A percentile compares a stretch with the other conserved stretches of the same genome.
phyloP scores from a whole-genome alignment of 2,888 invertebrate species.

The Mimachlamys varia region DNA sequence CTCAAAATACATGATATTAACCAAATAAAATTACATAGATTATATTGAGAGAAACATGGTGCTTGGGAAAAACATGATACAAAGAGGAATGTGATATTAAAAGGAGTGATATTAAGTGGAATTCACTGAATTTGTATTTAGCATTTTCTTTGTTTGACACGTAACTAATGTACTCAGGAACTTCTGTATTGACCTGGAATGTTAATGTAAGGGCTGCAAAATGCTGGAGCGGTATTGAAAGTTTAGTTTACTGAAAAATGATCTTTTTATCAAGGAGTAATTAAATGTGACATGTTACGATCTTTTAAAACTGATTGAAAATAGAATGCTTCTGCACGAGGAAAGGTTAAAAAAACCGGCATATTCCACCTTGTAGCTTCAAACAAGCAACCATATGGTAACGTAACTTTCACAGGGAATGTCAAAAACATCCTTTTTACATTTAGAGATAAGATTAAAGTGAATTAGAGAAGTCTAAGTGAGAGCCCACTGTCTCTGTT shows the following conservation, averaged over 20 bases:
- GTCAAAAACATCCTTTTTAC: conserved; percentile 11
- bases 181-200: not conserved
- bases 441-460: conserved; percentile 31
- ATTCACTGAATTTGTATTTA: too few species aligned
- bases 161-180: not conserved
- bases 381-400: not conserved
- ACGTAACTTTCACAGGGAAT: not conserved
- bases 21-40: too few species aligned
- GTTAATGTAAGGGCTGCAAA: not conserved
- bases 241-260: not conserved
- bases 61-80: too few species aligned
- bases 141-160: not conserved
- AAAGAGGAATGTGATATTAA: too few species aligned
- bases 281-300: not conserved
- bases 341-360: not conserved
- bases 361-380: conserved; percentile 6
- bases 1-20: too few species aligned
- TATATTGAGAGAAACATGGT: too few species aligned
- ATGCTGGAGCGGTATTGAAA: not conserved
- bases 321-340: not conserved
- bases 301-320: not conserved
- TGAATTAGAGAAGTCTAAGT: conserved; percentile 20
- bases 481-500: conserved; percentile 9
- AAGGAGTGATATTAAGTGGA: too few species aligned
- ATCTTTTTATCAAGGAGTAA: not conserved